Evolutionary conservation across 2,888 invertebrate genomes (phyloP).

Genomic region (Lepas anatifera): DNA sequence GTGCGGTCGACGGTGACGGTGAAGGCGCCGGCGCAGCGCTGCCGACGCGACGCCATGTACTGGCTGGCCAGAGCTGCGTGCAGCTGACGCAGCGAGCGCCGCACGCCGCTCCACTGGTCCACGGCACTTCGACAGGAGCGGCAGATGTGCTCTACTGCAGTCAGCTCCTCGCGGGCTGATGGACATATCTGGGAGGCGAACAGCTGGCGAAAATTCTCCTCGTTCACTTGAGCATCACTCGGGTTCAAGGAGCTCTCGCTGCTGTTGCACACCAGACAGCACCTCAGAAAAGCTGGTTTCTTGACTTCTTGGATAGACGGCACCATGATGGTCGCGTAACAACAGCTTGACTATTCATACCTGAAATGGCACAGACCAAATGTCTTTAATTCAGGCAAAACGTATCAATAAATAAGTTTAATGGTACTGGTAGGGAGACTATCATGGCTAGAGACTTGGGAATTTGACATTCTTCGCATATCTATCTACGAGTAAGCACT

Average conservation of each 20-base stretch:
- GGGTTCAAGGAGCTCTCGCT: no score
- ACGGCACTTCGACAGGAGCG: not conserved
- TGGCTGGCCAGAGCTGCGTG: not conserved
- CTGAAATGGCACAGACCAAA: no score
- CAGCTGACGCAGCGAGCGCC: not conserved
- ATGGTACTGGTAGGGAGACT: no score
- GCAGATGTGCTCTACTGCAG: not conserved
- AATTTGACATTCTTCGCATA: no score
- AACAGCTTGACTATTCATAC: no score
- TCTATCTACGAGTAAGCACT: no score
- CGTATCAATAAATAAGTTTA: no score
- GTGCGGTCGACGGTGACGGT: not conserved
- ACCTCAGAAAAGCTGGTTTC: not conserved
- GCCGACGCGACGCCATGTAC: not conserved
- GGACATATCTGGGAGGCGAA: not conserved
- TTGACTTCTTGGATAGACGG: no score
- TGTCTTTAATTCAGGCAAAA: no score
- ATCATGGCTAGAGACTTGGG: no score
- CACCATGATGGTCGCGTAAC: no score
- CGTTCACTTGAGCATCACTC: no score
- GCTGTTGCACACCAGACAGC: conserved; percentile 1
- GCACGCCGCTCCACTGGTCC: not conserved
- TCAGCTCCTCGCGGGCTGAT: not conserved
- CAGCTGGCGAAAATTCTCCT: not conserved
- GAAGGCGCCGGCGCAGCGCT: not conserved